phyloP scores from a whole-genome alignment of 2,888 invertebrate species.

The Brachynemurus nebulosus region DNA sequence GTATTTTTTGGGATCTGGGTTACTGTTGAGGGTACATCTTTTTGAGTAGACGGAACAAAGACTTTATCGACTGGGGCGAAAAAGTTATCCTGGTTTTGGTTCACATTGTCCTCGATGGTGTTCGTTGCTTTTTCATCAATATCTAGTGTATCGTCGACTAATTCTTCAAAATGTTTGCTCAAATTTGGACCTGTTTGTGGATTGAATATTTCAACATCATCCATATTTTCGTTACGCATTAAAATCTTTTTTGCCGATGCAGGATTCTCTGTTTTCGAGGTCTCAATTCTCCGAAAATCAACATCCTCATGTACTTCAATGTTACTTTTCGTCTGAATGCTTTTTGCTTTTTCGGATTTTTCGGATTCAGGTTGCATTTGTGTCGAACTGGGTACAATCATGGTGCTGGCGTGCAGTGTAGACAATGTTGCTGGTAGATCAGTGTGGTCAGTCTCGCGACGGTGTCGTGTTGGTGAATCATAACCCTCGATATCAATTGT shows the following conservation, averaged over 20 bases:
- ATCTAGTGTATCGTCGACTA: not conserved
- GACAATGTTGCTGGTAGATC: conserved; percentile 6
- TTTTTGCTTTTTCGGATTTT: conserved; percentile 20
- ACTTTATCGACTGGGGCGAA: not conserved
- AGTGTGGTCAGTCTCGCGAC: conserved; percentile 31
- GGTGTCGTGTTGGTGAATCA: conserved; percentile 29
- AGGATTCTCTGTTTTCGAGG: not conserved
- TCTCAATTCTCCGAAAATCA: not conserved
- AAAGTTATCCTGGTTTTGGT: not conserved
- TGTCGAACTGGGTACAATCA: not conserved
- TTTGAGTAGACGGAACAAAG: not conserved
- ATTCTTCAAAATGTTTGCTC: not conserved
- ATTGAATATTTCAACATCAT: not conserved
- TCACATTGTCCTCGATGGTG: not conserved
- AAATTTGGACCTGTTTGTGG: not conserved
- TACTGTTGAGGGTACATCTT: too few relatives aligned
- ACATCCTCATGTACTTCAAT: conserved; percentile 2
- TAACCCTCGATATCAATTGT: conserved; percentile 28
- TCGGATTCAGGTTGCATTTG: not conserved
- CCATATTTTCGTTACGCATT: not conserved
- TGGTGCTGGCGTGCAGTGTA: conserved; percentile 2
- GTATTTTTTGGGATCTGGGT: too few relatives aligned
- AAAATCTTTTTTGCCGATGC: not conserved
- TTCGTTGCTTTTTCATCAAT: not conserved
- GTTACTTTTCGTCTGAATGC: conserved; percentile 1